Evolutionary conservation across 2,888 invertebrate genomes (phyloP), one percentile per base, ranked within the genome.

Genomic region (Coronaproctus castanopsis): DNA sequence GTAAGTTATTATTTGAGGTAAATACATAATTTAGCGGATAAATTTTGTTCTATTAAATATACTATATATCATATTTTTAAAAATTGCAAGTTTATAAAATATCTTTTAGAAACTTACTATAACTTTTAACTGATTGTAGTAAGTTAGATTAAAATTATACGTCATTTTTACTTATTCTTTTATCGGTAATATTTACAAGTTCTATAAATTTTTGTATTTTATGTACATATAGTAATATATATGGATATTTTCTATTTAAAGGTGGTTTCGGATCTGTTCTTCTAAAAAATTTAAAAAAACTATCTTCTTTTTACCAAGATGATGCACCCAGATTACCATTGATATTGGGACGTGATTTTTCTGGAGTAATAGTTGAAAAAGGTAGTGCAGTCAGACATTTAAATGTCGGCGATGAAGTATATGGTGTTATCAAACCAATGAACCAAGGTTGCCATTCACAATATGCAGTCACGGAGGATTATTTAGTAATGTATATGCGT

Each of bases 311-410:
- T 19, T 59, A 52, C 22, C 55, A 52, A n/a, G 22, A 49, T 20
- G 22, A 53, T 8, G 24, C 61, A 1, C 24, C 53, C 8, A 89
- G 87, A 71, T 85, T 95, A 70, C 95, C 96, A 3, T 72, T 95
- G 64, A 87, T 81, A 51, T 72, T 87, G 60, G 96, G 97, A 0
- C 79, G 95, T 66, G 97, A 97, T 75, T 95, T 93, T 75, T 78
- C 82, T 65, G 97, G 96, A n/a, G 76, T 76, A 54, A 78, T 96
- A 65, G 77, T 80, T 56, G 79, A 80, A 58, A 81, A 82, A 69
- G 90, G 91, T 36, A 76, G 80, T 57, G 75, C 72, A 24, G 81
- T 82, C 1, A 73, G 70, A 23, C 70, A 73, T 62, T 72, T 83
- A 55, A 69, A 73, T 57, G 72, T 82, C 51, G 93, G 92, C 14